Percentiles rank a stretch among this genome's conserved stretches.
Conservation (phyloP, 1,140 invertebrate species). For the Drosophila nikananu region DNA sequence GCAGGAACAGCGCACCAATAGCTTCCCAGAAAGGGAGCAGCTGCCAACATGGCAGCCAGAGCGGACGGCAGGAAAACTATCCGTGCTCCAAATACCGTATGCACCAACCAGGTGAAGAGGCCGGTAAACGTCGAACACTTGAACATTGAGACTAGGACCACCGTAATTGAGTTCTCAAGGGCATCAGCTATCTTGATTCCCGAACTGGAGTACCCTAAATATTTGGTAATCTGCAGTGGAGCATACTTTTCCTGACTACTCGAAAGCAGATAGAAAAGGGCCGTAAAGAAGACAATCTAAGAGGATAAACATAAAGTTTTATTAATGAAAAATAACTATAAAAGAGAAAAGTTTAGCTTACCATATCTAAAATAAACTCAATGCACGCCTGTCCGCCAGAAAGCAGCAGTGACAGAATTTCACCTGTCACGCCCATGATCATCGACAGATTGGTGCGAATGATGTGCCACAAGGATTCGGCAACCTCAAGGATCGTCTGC, state of each 20-base stretch:
- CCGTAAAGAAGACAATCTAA: constrained; percentile 97
- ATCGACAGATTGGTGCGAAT: constrained; percentile 96
- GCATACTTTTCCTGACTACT: constrained; percentile 96
- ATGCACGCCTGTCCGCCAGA: constrained; percentile 97
- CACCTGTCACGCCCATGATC: constrained; percentile 94
- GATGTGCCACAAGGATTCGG: constrained; percentile 97
- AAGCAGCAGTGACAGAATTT: constrained; percentile 94
- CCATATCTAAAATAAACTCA: constrained; percentile 96
- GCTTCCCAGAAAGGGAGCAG: constrained; percentile 96
- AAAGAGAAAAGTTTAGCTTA: constrained; percentile 85
- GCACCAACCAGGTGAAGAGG: constrained; percentile 98
- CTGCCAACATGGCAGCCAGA: constrained; percentile 95
- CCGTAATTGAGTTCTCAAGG: constrained; percentile 89
- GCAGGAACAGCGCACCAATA: constrained; percentile 98
- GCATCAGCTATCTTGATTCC: constrained; percentile 90
- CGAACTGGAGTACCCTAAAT: constrained; percentile 92
- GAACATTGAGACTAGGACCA: constrained; percentile 96
- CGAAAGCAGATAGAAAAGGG: constrained; percentile 97
- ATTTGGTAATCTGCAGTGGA: constrained; percentile 91
- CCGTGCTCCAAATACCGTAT: constrained; percentile 97
- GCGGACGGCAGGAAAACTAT: constrained; percentile 98
- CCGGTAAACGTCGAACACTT: constrained; percentile 99
- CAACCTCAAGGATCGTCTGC: constrained; percentile 94
- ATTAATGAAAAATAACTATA: too few relatives aligned
- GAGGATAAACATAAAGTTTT: neutral